Base-by-base conservation (phyloP, 2,888 invertebrate genomes). In the Lochmaea capreae region DNA sequence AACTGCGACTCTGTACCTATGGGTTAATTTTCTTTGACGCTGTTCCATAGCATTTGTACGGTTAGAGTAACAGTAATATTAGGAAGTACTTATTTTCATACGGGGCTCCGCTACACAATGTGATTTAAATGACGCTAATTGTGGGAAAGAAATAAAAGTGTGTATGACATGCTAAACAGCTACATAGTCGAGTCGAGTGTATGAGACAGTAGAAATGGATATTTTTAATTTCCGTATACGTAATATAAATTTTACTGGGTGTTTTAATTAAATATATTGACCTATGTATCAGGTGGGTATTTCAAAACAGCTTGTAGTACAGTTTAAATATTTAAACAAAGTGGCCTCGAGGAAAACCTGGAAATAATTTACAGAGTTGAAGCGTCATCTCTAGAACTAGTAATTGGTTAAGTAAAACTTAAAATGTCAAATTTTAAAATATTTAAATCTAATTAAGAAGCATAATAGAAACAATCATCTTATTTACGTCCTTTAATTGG, bases 11-110 rank as follows among this genome's bases (percentile, higher is more conserved):
- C 49, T n/a, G 49, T 14, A n/a, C n/a, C n/a, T n/a, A n/a, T 61
- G 16, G 11, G 11, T 61, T 14, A 39, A 26, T 33, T 61, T 39
- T 14, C 12, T 59, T 59, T 26, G 26, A 59, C 26, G 18, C 12
- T 22, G 14, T 9, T 18, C 22, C n/a, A 61, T 61, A 6, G 11
- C 14, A 14, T n/a, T 16, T 39, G 26, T 62, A 62, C 61, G 4
- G 61, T 62, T 62, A 62, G 39, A 33, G 26, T 42, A 65, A 52
- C 26, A 65, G 42, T 52, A 65, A 54, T 54, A 65, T 65, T 39
- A 54, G 65, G 65, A 65, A 65, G 65, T 65, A 52, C 26, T 54
- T 52, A 65, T 65, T 65, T 65, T 54, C 52, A 54, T 33, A 54
- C 54, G 54, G 54, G 65, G 52, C 54, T 65, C n/a, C 14, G 33